Percentiles rank a stretch among this genome's conserved stretches.
Conservation (phyloP, 1,140 invertebrate genomes). For the Muscidifurax raptorellus region DNA sequence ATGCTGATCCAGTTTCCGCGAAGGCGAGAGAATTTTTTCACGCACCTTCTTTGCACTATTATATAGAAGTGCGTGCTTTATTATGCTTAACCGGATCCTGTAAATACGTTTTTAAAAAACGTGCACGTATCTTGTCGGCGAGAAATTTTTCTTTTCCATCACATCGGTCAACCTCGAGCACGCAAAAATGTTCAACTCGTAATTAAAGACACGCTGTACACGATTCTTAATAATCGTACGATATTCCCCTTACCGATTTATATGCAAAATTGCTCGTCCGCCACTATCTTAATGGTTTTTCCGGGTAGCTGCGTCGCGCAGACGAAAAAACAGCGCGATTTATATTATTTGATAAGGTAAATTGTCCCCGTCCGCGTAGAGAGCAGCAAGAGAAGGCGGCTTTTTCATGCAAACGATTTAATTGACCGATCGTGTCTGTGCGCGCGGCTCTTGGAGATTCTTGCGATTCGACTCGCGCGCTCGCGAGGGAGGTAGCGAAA, state of each 20-base stretch:
- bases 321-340: constrained; percentile 17
- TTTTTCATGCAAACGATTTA: constrained; percentile 62
- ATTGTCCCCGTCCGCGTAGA: constrained; percentile 14
- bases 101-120: no score
- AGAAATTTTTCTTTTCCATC: constrained; percentile 3
- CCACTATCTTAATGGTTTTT: constrained; percentile 7
- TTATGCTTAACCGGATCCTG: constrained; percentile 20
- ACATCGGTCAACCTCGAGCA: constrained; percentile 7
- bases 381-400: not conserved
- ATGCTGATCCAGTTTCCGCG: not conserved
- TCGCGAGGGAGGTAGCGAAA: constrained; percentile 48
- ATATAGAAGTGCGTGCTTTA: not conserved
- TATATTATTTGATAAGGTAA: constrained; percentile 44
- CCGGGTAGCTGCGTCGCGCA: not conserved
- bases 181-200: constrained; percentile 37
- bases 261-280: constrained; percentile 1
- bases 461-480: constrained; percentile 54
- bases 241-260: not conserved
- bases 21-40: constrained; percentile 27
- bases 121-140: no score
- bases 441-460: constrained; percentile 45
- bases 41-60: not conserved
- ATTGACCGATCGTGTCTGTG: constrained; percentile 62
- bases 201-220: not conserved
- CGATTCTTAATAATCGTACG: not conserved